Evolutionary conservation across 2,888 invertebrate species (phyloP), one percentile per base, ranked within the genome.

Genomic region (Coleophora deauratella): DNA sequence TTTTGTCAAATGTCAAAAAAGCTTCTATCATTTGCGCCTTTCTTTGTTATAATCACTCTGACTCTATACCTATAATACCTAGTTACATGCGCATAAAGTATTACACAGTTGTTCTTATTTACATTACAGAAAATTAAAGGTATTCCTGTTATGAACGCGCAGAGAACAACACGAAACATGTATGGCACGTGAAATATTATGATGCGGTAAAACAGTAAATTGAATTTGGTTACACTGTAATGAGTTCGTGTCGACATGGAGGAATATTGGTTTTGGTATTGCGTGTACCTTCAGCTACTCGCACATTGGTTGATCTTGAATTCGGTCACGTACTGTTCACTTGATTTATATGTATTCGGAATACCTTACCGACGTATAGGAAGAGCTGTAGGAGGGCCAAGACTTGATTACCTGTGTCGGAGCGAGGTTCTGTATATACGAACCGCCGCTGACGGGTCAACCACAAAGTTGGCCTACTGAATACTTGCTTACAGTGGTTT

Each of bases 221-320:
- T 80, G 78, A 79, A 81, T 82, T 80, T 72, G 76, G 79, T 74
- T 80, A 74, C 68, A 72, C 67, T 75, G 72, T 82, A 82, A 84
- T 81, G 79, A 81, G 75, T 76, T 73, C 72, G 72, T 73, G 73
- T 72, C 72, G 70, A 58, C 63, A 13, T 14, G 59, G 62, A 70
- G n/a, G 66, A 70, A 68, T 71, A 65, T 71, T 21, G 21, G 21
- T 21, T 4, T 21, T 21, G 21, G 21, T 21, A 21, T 21, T 21
- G 21, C 6, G 21, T 21, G 21, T 21, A 21, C 21, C 21, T 21
- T 4, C 21, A 21, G 21, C 21, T 21, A 21, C 21, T 21, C 21
- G 21, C 6, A 69, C 76, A 74, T 73, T 68, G 71, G 64, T 62
- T 71, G 70, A 80, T 80, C 80, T 75, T 75, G 66, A 80, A 79